Percentiles rank a stretch among this genome's conserved stretches.
Evolutionary conservation across 2,113 vertebrate genomes (phyloP).

Genomic region (Takifugu bimaculatus): DNA sequence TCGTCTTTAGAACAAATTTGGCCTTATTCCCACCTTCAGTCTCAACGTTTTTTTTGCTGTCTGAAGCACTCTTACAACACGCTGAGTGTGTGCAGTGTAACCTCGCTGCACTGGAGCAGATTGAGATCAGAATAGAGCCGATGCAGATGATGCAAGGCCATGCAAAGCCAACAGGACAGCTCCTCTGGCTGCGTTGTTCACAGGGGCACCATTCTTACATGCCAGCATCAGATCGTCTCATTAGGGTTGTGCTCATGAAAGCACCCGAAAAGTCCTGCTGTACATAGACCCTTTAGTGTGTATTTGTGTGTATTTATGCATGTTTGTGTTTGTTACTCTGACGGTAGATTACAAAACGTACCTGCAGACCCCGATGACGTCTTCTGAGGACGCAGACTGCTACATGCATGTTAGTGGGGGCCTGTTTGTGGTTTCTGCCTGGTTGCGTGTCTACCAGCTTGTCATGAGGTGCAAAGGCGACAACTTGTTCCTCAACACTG

Average conservation of each 20-base stretch:
- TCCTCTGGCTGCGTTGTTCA: slow-evolving; percentile 1
- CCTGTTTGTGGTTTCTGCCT: slow-evolving; percentile 25
- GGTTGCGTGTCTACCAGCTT: slow-evolving; percentile 25
- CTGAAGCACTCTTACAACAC: slow-evolving; percentile 15
- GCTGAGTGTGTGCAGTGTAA: slow-evolving; percentile 22
- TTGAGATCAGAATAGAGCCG: slow-evolving; percentile 5
- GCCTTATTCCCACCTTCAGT: background rate
- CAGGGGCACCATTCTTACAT: background rate
- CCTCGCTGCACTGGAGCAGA: slow-evolving; percentile 2
- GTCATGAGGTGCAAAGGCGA: background rate
- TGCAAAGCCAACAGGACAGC: slow-evolving; percentile 43
- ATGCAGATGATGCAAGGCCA: slow-evolving; percentile 54
- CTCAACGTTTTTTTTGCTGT: background rate
- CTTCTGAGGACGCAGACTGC: slow-evolving; percentile 29
- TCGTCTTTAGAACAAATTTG: background rate
- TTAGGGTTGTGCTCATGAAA: background rate
- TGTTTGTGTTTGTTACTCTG: background rate
- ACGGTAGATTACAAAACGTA: background rate
- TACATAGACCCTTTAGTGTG: too few relatives aligned
- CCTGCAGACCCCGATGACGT: slow-evolving; percentile 13
- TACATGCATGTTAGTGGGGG: slow-evolving; percentile 17
- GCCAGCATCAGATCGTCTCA: background rate
- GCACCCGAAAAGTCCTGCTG: too few relatives aligned
- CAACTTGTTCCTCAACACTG: too few relatives aligned
- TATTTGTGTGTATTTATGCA: too few relatives aligned